These are phyloP conservation scores for Candoia aspera DNA, from an alignment of 2,113 vertebrate species.

Conservation along the genomic window DNA sequence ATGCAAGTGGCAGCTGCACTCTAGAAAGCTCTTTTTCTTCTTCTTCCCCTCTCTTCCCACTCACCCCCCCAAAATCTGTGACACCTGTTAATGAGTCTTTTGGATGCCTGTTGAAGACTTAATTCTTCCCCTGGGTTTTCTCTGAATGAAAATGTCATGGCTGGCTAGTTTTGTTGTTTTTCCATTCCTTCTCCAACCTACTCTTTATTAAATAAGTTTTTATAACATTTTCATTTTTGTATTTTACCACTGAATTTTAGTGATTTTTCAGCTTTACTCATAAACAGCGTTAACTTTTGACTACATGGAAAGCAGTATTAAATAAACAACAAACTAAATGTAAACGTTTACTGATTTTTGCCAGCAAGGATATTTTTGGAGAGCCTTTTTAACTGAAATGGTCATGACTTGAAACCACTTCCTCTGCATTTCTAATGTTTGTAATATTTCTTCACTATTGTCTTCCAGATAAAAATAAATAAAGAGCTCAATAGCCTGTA, in stretches of 20 bases:
- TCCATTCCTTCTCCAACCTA: not conserved
- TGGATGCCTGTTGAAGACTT: not conserved
- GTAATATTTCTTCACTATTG: constrained; percentile 31
- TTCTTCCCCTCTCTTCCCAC: too few relatives aligned
- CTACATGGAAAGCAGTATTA: not conserved
- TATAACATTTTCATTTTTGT: not conserved
- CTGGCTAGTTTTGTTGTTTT: not conserved
- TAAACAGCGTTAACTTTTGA: not conserved
- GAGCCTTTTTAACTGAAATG: not conserved
- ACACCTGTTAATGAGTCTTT: not conserved
- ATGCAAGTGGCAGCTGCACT: not conserved
- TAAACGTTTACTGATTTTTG: not conserved
- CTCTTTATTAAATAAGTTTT: not conserved
- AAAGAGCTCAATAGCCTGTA: constrained; percentile 89
- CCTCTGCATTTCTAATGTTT: not conserved
- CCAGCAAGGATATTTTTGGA: not conserved
- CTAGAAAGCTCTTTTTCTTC: not conserved
- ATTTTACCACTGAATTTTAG: not conserved
- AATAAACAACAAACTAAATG: not conserved
- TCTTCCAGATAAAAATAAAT: constrained; percentile 92
- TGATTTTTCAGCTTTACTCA: not conserved
- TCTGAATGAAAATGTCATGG: not conserved
- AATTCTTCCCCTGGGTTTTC: not conserved
- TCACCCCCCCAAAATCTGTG: not conserved
- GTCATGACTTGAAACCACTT: not conserved